Percentiles rank a stretch among this genome's conserved stretches.
Conservation (phyloP, 2,113 vertebrate genomes). For the Corythoichthys haematopterus region DNA sequence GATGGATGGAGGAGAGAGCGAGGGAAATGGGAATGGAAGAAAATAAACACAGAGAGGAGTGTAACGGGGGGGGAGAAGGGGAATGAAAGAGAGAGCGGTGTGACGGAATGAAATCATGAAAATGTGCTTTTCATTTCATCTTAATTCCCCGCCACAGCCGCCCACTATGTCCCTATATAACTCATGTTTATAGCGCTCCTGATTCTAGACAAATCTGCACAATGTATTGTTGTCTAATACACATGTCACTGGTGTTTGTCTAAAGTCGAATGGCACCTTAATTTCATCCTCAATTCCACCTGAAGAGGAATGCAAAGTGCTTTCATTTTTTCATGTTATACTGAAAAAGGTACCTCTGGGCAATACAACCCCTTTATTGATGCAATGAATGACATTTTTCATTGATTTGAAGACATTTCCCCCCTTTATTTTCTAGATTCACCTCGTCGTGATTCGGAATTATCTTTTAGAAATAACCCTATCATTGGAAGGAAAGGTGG, state of each 20-base stretch:
- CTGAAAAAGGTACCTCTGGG: background rate
- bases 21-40: constrained; percentile 52
- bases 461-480: too few relatives aligned
- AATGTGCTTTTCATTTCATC: constrained; percentile 60
- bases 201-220: background rate
- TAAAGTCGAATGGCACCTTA: background rate
- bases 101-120: constrained; percentile 50
- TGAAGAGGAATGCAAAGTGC: background rate
- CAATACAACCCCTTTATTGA: background rate
- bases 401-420: background rate
- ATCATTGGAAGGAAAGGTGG: too few relatives aligned
- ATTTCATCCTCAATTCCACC: background rate
- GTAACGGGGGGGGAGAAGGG: constrained; percentile 28
- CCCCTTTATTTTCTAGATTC: background rate
- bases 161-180: constrained; percentile 10
- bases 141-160: constrained; percentile 28
- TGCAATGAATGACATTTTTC: background rate
- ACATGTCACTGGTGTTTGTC: background rate
- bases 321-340: background rate
- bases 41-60: constrained; percentile 62
- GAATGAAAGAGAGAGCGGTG: constrained; percentile 21
- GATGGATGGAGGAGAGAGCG: constrained; percentile 48
- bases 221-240: background rate
- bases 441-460: too few relatives aligned
- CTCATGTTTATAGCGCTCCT: background rate